Evolutionary conservation across 2,888 invertebrate species (phyloP).

Genomic region (Euphydryas editha): DNA sequence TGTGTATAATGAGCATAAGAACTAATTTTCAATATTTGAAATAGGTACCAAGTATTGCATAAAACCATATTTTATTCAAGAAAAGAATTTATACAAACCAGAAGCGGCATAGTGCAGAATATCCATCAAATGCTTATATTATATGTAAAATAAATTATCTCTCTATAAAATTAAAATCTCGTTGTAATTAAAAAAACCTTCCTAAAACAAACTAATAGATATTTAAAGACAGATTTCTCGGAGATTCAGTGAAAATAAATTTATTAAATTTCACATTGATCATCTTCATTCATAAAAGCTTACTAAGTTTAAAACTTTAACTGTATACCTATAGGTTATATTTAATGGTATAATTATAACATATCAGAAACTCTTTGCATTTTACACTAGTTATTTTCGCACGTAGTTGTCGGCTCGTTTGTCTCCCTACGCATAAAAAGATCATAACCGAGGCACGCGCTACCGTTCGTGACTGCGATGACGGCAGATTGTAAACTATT

Average conservation of each 20-base stretch:
- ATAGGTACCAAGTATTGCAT: too few relatives aligned
- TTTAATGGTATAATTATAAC: background rate
- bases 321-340: background rate
- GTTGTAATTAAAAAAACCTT: background rate
- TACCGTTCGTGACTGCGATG: constrained; percentile 40
- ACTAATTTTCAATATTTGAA: too few relatives aligned
- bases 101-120: too few relatives aligned
- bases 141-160: too few relatives aligned
- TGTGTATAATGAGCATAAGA: too few relatives aligned
- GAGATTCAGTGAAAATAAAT: too few relatives aligned
- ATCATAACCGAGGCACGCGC: constrained; percentile 34
- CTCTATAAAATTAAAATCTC: too few relatives aligned
- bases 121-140: too few relatives aligned
- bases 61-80: too few relatives aligned
- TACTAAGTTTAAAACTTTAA: background rate
- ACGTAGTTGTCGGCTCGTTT: constrained; percentile 26
- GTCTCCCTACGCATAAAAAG: constrained; percentile 26
- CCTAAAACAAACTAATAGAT: background rate
- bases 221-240: background rate
- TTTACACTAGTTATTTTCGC: constrained; percentile 11
- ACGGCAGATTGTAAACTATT: constrained; percentile 31
- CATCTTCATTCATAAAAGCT: background rate
- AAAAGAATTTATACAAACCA: too few relatives aligned
- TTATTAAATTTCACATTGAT: too few relatives aligned
- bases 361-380: background rate